Conservation (phyloP, 2,888 invertebrate genomes). For the Nomada fabriciana region DNA sequence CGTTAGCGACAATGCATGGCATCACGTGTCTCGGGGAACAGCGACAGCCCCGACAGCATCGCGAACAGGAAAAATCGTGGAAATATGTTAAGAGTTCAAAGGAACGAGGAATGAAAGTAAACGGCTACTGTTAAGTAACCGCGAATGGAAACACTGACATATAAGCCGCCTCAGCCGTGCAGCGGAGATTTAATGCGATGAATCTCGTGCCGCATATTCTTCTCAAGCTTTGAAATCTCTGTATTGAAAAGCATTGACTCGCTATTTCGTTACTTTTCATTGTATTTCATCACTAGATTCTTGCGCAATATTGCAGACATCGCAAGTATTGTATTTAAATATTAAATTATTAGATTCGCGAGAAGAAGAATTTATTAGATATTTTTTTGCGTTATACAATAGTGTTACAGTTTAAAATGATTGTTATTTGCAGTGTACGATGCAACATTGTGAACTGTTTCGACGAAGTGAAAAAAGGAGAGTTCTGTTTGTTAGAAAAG, state of each 20-base stretch:
- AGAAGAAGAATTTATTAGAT: too few species aligned
- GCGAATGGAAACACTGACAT: not conserved
- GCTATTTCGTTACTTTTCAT: not conserved
- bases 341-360: too few species aligned
- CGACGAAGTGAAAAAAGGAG: too few species aligned
- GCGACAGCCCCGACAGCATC: constrained; percentile 13
- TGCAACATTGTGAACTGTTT: too few species aligned
- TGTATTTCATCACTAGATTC: not conserved
- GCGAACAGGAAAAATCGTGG: constrained; percentile 18
- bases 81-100: constrained; percentile 26
- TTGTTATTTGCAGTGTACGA: too few species aligned
- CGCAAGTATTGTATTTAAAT: too few species aligned
- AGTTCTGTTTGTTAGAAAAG: too few species aligned
- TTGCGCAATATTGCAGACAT: not conserved
- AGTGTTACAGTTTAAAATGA: too few species aligned
- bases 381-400: too few species aligned
- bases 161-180: not conserved
- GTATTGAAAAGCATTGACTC: not conserved
- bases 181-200: not conserved
- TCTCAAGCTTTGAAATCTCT: not conserved
- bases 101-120: constrained; percentile 9
- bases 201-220: not conserved
- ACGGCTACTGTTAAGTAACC: not conserved
- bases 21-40: constrained; percentile 11
- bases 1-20: constrained; percentile 33